These are phyloP conservation scores for Dicyrtoma fusca DNA, from an alignment of 2,888 invertebrate species.

Conservation along the genomic window DNA sequence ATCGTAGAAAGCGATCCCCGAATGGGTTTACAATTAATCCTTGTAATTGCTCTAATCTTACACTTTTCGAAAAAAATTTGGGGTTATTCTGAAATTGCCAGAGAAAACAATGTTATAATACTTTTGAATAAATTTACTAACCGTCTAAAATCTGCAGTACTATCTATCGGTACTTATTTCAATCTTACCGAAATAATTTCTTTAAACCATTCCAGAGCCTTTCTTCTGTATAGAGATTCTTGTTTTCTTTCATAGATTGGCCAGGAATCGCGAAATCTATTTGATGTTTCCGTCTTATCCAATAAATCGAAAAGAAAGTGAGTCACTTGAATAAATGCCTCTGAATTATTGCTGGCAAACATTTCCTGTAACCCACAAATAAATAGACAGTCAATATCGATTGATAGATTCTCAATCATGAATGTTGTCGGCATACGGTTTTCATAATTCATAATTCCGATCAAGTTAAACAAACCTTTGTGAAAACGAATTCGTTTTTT, in stretches of 20 bases:
- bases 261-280: conserved; percentile 27
- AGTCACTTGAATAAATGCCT: conserved; percentile 31
- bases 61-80: conserved; percentile 10
- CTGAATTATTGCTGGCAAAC: conserved; percentile 26
- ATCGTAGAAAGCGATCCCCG: conserved; percentile 33
- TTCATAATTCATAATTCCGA: not conserved
- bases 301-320: conserved; percentile 23
- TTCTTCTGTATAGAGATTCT: conserved; percentile 24
- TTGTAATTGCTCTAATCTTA: conserved; percentile 24
- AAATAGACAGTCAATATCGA: no score
- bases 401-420: no score
- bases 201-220: conserved; percentile 22
- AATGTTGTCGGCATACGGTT: not conserved
- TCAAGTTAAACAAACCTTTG: not conserved
- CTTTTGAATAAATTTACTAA: not conserved
- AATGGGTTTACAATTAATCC: conserved; percentile 35
- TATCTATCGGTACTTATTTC: not conserved
- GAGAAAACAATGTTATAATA: not conserved
- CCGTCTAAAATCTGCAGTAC: not conserved
- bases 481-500: not conserved
- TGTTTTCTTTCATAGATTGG: conserved; percentile 33
- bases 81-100: conserved; percentile 29
- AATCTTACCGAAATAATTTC: conserved; percentile 24
- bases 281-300: conserved; percentile 6
- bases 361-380: conserved; percentile 18